Evolutionary conservation across 30 jellyfish, hydroid and myxozoan genomes (phyloP), one percentile per base, ranked within the genome.

Genomic region (Aurelia coerulea): DNA sequence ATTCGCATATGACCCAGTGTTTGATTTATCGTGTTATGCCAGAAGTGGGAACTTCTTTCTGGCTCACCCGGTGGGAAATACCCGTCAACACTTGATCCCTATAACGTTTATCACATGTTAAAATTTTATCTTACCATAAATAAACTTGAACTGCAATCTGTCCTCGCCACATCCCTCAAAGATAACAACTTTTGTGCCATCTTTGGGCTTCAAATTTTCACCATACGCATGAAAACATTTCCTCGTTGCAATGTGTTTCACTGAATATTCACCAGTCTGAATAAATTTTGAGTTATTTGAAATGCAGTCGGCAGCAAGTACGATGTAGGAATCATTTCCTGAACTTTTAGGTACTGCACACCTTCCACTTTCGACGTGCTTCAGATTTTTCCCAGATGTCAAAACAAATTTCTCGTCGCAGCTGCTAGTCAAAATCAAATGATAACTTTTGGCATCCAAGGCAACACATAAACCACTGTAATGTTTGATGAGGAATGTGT

Each of bases 161-260:
- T 63, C 39, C 12, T 62, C 58, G 59, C 46, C 81, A 62, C 94
- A 84, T 10, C 94, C 94, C 1, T 49, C 10, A 56, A 59, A 84
- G 46, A 84, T 73, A 31, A 84, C 89, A 32, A 78, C 83, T 7
- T 11, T 11, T 7, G 94, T 84, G 29, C 88, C 88, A 13, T 52
- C 90, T 16, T 29, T 3, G 4, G 94, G 94, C 11, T 31, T 3
- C 1, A 33, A 11, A 6, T 51, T 16, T 0, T 90, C 94, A 32
- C 90, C 90, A 4, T 5, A 16, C 14, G 90, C 90, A 52, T 84
- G 94, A 41, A 84, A 3, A 51, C 94, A 84, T 31, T 84, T 73
- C 46, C 72, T 60, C 5, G 94, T 54, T 17, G 62, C 35, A 8
- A 60, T 16, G 63, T 84, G 94, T 60, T 72, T 81, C 51, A 74